Percentiles rank a stretch among this genome's conserved stretches.
Conservation (phyloP, 2,888 invertebrate species). For the Prosapia bicincta region DNA sequence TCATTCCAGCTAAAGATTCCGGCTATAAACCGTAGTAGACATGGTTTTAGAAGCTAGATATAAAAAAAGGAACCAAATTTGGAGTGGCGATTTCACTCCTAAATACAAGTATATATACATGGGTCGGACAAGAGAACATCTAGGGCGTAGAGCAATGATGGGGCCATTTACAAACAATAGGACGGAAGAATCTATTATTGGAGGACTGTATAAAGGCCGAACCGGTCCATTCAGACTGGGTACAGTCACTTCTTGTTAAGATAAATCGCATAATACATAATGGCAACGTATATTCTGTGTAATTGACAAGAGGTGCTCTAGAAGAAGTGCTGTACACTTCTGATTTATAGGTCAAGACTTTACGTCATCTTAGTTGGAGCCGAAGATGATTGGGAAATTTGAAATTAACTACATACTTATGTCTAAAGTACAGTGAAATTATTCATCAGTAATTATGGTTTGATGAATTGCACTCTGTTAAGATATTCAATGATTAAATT, state of each 20-base stretch:
- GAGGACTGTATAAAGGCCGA: not conserved
- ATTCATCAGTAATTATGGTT: too few species aligned
- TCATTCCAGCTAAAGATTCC: too few species aligned
- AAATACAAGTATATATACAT: not conserved
- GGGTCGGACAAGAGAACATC: not conserved
- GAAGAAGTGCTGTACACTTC: not conserved
- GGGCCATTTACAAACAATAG: not conserved
- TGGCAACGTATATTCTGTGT: not conserved
- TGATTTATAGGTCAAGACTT: not conserved
- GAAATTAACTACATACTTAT: too few species aligned
- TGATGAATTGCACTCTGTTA: too few species aligned
- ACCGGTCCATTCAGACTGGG: not conserved
- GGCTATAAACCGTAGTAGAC: too few species aligned
- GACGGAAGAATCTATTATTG: constrained; percentile 2
- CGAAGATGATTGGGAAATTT: too few species aligned
- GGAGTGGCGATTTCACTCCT: not conserved
- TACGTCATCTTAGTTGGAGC: too few species aligned
- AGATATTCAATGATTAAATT: too few species aligned
- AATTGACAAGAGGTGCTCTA: not conserved
- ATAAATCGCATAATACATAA: not conserved
- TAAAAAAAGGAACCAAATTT: too few species aligned
- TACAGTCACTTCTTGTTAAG: not conserved
- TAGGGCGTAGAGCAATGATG: not conserved
- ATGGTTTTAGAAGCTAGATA: too few species aligned
- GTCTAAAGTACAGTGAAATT: too few species aligned